Conservation (phyloP, 2,888 invertebrate genomes). For the Oscheius sp. region DNA sequence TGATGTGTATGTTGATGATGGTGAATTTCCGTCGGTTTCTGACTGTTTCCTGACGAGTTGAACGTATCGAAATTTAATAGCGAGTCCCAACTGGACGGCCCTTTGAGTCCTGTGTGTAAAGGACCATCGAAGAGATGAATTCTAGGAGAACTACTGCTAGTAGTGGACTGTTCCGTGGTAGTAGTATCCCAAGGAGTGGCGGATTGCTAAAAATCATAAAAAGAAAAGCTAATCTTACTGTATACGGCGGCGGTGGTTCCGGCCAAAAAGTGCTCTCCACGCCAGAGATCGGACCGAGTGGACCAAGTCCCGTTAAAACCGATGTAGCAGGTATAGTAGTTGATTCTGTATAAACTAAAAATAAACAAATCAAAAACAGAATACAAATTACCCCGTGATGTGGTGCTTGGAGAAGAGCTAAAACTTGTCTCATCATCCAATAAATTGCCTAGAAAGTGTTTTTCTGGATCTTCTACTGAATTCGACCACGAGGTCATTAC, state of each 20-base stretch:
- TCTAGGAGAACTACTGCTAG: too few relatives aligned
- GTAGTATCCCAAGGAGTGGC: neutral
- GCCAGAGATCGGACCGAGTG: neutral
- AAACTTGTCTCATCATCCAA: slow-evolving; percentile 48
- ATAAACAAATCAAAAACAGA: neutral
- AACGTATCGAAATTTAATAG: neutral
- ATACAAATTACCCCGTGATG: slow-evolving; percentile 3
- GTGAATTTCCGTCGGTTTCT: slow-evolving; percentile 35
- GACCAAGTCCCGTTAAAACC: slow-evolving; percentile 25
- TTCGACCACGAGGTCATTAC: slow-evolving; percentile 29
- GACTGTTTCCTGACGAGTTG: neutral
- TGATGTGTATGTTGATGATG: slow-evolving; percentile 47
- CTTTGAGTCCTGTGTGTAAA: slow-evolving; percentile 22
- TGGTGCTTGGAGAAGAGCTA: neutral
- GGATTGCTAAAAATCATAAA: neutral
- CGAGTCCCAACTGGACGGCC: slow-evolving; percentile 19
- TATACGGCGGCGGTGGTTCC: slow-evolving; percentile 54
- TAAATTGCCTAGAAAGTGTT: slow-evolving; percentile 58
- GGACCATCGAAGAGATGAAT: neutral
- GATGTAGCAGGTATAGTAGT: slow-evolving; percentile 15
- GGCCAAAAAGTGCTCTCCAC: slow-evolving; percentile 39
- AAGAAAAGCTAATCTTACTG: neutral
- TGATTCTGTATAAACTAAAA: neutral
- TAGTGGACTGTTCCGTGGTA: neutral
- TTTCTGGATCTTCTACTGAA: slow-evolving; percentile 55